Evolutionary conservation across 2,797 vertebrate genomes (phyloP).

Genomic region (Prionace glauca): DNA sequence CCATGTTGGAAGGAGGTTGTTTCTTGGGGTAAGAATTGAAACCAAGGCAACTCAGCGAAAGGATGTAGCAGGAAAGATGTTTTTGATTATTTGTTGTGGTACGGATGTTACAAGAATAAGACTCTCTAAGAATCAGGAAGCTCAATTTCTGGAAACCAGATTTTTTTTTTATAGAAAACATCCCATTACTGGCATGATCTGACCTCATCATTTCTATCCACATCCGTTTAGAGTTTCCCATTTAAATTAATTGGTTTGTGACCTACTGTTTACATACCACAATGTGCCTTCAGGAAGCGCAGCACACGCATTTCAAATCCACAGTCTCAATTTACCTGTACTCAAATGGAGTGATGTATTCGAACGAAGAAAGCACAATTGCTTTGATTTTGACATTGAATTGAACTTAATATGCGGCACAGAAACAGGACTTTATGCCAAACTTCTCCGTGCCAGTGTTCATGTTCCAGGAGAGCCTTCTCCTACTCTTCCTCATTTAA

Average conservation of each 20-base stretch:
- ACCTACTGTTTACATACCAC: not conserved
- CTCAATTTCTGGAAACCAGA: constrained; percentile 30
- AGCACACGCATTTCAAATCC: not conserved
- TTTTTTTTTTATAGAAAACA: constrained; percentile 56
- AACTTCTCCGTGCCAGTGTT: not conserved
- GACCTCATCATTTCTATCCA: constrained; percentile 55
- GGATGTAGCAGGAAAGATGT: constrained; percentile 24
- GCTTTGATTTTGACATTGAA: not conserved
- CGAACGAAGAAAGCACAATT: not conserved
- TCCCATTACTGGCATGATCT: constrained; percentile 56
- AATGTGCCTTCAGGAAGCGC: not conserved
- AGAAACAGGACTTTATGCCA: not conserved
- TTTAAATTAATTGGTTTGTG: constrained; percentile 31
- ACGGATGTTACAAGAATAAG: constrained; percentile 14
- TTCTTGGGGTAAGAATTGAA: constrained; percentile 3
- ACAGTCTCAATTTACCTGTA: not conserved
- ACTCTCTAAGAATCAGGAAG: constrained; percentile 33
- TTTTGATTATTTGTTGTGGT: constrained; percentile 36
- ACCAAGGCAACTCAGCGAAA: constrained; percentile 13
- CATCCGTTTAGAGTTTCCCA: constrained; percentile 44
- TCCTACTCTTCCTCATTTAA: not conserved
- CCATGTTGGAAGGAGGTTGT: not conserved
- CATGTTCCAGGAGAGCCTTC: not conserved
- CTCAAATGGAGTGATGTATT: not conserved
- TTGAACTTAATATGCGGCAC: not conserved